These are phyloP conservation scores for Spondyliosoma cantharus DNA, from an alignment of 2,797 vertebrate genomes.

Conservation along the genomic window DNA sequence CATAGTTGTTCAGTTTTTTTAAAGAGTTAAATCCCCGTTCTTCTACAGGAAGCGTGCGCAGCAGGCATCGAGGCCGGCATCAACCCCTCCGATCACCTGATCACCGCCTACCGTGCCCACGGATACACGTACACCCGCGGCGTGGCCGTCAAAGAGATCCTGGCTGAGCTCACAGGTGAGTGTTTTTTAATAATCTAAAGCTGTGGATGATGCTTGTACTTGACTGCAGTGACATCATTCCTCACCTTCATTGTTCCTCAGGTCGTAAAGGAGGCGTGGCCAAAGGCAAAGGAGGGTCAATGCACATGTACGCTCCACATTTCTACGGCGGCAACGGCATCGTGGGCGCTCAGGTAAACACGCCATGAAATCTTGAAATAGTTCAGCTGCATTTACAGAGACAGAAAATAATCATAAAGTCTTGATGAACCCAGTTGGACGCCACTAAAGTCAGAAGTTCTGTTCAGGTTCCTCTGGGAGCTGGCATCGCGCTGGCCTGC, in stretches of 20 bases:
- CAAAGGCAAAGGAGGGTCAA: slow-evolving; percentile 95
- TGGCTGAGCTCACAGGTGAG: slow-evolving; percentile 94
- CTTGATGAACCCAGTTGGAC: neutral
- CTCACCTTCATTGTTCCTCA: slow-evolving; percentile 41
- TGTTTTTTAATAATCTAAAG: rapidly evolving
- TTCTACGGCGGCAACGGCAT: slow-evolving; percentile 98
- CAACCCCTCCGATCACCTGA: slow-evolving; percentile 91
- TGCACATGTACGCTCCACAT: slow-evolving; percentile 95
- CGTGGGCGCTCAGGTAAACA: slow-evolving; percentile 95
- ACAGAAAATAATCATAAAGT: no score
- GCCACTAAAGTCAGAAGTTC: no score
- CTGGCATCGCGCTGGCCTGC: slow-evolving; percentile 94
- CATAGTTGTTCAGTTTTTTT: no score
- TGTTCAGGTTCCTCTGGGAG: slow-evolving; percentile 92
- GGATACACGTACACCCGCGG: slow-evolving; percentile 93
- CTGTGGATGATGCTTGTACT: no score
- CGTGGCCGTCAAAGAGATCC: slow-evolving; percentile 88
- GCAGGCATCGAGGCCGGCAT: slow-evolving; percentile 91
- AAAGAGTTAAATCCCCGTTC: no score
- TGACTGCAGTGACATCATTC: rapidly evolving
- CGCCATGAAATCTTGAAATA: no score
- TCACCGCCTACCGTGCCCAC: slow-evolving; percentile 94
- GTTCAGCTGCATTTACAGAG: no score
- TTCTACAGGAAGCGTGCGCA: slow-evolving; percentile 92
- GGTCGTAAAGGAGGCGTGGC: slow-evolving; percentile 91